phyloP scores from a whole-genome alignment of 2,113 vertebrate genomes.

The Oncorhynchus masou region DNA sequence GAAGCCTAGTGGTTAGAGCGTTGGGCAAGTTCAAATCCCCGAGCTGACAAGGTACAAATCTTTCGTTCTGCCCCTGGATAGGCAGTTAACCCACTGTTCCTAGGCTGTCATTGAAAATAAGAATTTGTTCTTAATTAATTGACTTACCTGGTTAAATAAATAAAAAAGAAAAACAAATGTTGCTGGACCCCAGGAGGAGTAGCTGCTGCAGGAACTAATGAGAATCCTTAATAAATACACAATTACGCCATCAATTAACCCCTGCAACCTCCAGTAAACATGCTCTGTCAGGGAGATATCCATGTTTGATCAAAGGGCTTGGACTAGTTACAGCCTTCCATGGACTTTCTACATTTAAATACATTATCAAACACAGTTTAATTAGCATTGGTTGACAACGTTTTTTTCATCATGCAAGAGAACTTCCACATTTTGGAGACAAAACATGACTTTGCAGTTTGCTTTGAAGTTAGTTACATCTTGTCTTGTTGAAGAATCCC shows the following conservation, averaged over 20 bases:
- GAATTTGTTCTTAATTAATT: no score
- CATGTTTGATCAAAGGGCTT: not conserved
- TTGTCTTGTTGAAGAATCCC: not conserved
- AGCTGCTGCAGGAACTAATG: no score
- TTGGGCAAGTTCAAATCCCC: no score
- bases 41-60: no score
- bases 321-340: not conserved
- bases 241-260: conserved; percentile 18
- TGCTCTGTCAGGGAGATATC: not conserved
- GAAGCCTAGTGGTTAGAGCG: no score
- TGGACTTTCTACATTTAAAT: not conserved
- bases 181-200: no score
- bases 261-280: conserved; percentile 9
- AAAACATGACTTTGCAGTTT: conserved; percentile 13
- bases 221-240: no score
- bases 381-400: not conserved
- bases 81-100: no score
- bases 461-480: conserved; percentile 24
- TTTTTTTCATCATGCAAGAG: not conserved
- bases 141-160: no score
- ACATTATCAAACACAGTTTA: not conserved
- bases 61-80: no score
- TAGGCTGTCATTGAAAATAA: no score
- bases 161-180: no score
- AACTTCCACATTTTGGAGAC: not conserved